Conservation (phyloP, 2,113 vertebrate genomes). For the Leptobrachium leishanense region DNA sequence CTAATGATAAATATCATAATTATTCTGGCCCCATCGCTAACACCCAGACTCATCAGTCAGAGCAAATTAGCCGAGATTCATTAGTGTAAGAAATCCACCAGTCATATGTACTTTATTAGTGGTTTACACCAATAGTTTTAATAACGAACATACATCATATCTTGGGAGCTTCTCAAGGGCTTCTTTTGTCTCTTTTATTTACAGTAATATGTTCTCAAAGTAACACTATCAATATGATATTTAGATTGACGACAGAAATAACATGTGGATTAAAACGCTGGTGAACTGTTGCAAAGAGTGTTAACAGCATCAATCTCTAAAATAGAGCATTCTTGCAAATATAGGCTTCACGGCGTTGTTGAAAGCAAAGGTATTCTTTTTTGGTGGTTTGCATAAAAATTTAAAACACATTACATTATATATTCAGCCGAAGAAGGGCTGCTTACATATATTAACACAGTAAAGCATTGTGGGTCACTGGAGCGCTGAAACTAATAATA, state of each 20-base stretch:
- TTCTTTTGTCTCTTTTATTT: slow-evolving; percentile 88
- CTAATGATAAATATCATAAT: slow-evolving; percentile 92
- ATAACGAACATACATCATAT: slow-evolving; percentile 99
- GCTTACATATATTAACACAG: slow-evolving; percentile 24
- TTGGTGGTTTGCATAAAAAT: slow-evolving; percentile 11
- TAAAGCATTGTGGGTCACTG: slow-evolving; percentile 32
- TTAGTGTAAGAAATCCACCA: slow-evolving; percentile 92
- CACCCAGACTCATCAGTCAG: slow-evolving; percentile 94
- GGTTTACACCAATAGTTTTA: slow-evolving; percentile 97
- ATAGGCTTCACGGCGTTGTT: slow-evolving; percentile 12
- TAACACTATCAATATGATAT: slow-evolving; percentile 75
- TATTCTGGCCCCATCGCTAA: slow-evolving; percentile 85
- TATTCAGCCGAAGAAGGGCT: slow-evolving; percentile 10
- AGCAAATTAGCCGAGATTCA: slow-evolving; percentile 97
- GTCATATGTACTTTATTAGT: slow-evolving; percentile 96
- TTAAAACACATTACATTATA: slow-evolving; percentile 26
- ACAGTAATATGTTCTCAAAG: slow-evolving; percentile 81
- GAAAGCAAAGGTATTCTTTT: slow-evolving; percentile 8
- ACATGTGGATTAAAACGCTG: slow-evolving; percentile 10
- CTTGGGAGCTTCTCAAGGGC: slow-evolving; percentile 85
- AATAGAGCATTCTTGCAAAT: slow-evolving; percentile 31
- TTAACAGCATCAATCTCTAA: slow-evolving; percentile 34
- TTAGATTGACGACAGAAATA: slow-evolving; percentile 56
- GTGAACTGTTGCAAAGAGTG: slow-evolving; percentile 19
- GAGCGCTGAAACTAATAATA: slow-evolving; percentile 44